Base-by-base conservation (phyloP, 2,888 invertebrate genomes). In the Drosophila tripunctata region DNA sequence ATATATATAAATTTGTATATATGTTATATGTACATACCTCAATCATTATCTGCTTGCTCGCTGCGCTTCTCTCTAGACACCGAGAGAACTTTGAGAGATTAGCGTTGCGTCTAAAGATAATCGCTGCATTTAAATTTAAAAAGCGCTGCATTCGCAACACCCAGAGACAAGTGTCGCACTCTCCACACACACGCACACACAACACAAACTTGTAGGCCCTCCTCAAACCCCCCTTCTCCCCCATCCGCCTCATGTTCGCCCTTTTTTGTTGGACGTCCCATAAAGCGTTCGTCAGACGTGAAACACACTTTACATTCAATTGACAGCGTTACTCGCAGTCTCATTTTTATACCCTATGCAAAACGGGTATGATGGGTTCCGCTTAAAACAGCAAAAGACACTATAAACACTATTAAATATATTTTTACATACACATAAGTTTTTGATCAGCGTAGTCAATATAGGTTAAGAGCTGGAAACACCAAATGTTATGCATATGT, bases 281-380 rank as follows among this genome's bases (percentile, higher is more conserved):
- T 17, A 8, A 55, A 22, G 44, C 21, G 30, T 27, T 31, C 56
- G 24, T 8, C 50, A 24, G 38, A 57, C 45, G 52, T 41, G 38
- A 54, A 70, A 65, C 40, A 75, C 60, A 71, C 67, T 67, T 76
- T 43, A 52, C 67, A 72, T 74, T 67, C 73, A 74, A 73, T 74
- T 74, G 77, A 74, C 67, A 72, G 73, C 60, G 43, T 64, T 44
- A 12, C 45, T 47, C 45, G 45, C 40, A 22, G 31, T 31, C 30
- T 35, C 27, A 50, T 21, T 31, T 31, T 24, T 4, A 33, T 27
- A 27, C 27, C 10, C 27, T 10, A 10, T 27, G 10, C 27, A 3
- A 3, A 3, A n/a, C n/a, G 27, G 10, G 27, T 10, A 10, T 10
- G 3, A 27, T 27, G 4, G 10, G n/a, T n/a, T n/a, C n/a, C n/a